Conservation (phyloP, 1,140 invertebrate genomes). For the Ooceraea biroi region DNA sequence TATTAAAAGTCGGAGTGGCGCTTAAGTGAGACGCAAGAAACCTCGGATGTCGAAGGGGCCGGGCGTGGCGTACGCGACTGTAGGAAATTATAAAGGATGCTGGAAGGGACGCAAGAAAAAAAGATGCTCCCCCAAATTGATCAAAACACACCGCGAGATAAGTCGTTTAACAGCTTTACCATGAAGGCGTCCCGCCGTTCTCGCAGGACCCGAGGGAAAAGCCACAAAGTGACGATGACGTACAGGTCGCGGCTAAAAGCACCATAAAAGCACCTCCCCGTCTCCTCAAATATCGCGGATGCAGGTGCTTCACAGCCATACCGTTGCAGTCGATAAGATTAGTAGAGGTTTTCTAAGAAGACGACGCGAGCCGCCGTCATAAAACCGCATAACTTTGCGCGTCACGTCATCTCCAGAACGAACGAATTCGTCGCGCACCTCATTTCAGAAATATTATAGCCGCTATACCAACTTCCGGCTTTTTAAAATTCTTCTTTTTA, state of each 20-base stretch:
- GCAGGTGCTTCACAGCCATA: constrained; percentile 55
- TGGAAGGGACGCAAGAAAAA: constrained; percentile 34
- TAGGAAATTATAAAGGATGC: constrained; percentile 36
- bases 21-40: constrained; percentile 64
- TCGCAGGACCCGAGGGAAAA: constrained; percentile 26
- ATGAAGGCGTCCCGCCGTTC: constrained; percentile 32
- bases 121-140: constrained; percentile 68
- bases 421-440: constrained; percentile 6
- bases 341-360: constrained; percentile 57
- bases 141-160: constrained; percentile 72
- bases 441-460: constrained; percentile 6
- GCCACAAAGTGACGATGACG: constrained; percentile 30
- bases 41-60: constrained; percentile 17
- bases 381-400: constrained; percentile 33
- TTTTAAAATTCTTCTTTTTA: not conserved
- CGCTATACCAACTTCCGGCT: not conserved
- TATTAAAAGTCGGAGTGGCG: constrained; percentile 72
- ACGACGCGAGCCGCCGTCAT: not conserved
- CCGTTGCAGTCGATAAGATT: constrained; percentile 61
- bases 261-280: constrained; percentile 58
- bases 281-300: constrained; percentile 62
- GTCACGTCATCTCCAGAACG: not conserved
- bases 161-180: constrained; percentile 71
- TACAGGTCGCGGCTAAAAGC: constrained; percentile 60
- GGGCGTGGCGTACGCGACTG: constrained; percentile 17